Base-by-base conservation (phyloP, 2,888 invertebrate species). In the Pyrrhosoma nymphula region DNA sequence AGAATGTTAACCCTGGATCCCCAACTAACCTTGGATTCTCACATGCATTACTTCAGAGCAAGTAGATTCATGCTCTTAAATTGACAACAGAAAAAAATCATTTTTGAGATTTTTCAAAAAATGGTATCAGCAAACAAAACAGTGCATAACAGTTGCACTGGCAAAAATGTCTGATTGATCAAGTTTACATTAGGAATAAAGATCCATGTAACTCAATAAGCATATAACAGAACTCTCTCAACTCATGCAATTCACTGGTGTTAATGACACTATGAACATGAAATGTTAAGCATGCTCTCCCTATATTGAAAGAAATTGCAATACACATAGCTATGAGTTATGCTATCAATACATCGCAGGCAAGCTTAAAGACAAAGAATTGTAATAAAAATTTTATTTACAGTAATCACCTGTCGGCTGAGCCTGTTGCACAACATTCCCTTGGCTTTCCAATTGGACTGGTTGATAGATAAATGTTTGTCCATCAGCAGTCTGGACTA, bases 391-490 rank as follows among this genome's bases (percentile, higher is more conserved):
- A 95, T 30, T 95, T 63, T 90, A 95, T 47, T 93, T 89, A 95
- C 96, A 95, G 96, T 96, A 98, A 98, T 97, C 95, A 97, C 96
- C 96, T 95, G 98, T 98, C 2, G 98, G 98, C 96, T 98, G 98
- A 0, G 98, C 97, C 96, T 98, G 97, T 96, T 97, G 97, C 95
- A 97, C 97, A 95, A 97, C 97, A 75, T 97, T 97, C 30, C 95
- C 95, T n/a, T 96, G 96, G 18, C 96, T 96, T 95, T 98, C 98
- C 35, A 98, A 96, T 90, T 98, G 97, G 63, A 98, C 97, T 0
- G 99, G 98, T 96, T 99, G 99, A 97, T 99, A 99, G 95, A 99
- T 98, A 96, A 98, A 98, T 0, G 99, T 99, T 97, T 99, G 99
- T 0, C 99, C 99, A 97, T 99, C 99, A 0, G 99, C 98, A 0